Evolutionary conservation across 1,140 invertebrate genomes (phyloP).

Genomic region (Drosophila cardini): DNA sequence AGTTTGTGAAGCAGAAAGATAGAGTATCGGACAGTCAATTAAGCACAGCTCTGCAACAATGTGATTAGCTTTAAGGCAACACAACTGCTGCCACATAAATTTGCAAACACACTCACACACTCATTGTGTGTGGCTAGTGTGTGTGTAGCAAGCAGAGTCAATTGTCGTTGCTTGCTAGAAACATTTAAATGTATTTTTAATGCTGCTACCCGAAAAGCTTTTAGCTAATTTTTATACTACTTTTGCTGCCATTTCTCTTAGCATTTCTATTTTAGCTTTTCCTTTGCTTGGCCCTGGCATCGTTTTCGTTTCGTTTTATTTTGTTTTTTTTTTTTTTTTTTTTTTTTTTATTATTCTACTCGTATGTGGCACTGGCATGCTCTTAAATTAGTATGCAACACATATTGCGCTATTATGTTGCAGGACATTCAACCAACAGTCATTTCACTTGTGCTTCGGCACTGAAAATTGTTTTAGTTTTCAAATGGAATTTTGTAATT

Average conservation of each 20-base stretch:
- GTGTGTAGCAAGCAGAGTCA: conserved; percentile 39
- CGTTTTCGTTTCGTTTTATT: conserved; percentile 37
- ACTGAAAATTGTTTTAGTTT: conserved; percentile 79
- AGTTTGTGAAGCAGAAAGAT: conserved; percentile 11
- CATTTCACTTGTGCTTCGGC: conserved; percentile 56
- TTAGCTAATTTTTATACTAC: conserved; percentile 76
- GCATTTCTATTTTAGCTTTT: conserved; percentile 16
- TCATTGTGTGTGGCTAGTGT: neutral
- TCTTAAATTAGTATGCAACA: conserved; percentile 77
- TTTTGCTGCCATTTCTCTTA: conserved; percentile 29
- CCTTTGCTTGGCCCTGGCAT: conserved; percentile 64
- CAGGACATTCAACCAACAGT: conserved; percentile 68
- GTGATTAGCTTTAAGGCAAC: conserved; percentile 44
- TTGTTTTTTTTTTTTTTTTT: neutral
- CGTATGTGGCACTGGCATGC: conserved; percentile 15
- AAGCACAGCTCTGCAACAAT: conserved; percentile 43
- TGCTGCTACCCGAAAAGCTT: conserved; percentile 74
- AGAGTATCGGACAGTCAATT: conserved; percentile 47
- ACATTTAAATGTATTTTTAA: conserved; percentile 83
- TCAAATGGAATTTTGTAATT: conserved; percentile 83
- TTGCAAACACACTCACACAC: conserved; percentile 4
- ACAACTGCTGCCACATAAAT: conserved; percentile 33
- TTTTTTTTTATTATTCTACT: conserved; percentile 12
- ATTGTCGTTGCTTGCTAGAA: conserved; percentile 50
- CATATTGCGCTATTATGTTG: conserved; percentile 80